Evolutionary conservation across 2,113 vertebrate genomes (phyloP).

Genomic region (Okapia johnstoni): DNA sequence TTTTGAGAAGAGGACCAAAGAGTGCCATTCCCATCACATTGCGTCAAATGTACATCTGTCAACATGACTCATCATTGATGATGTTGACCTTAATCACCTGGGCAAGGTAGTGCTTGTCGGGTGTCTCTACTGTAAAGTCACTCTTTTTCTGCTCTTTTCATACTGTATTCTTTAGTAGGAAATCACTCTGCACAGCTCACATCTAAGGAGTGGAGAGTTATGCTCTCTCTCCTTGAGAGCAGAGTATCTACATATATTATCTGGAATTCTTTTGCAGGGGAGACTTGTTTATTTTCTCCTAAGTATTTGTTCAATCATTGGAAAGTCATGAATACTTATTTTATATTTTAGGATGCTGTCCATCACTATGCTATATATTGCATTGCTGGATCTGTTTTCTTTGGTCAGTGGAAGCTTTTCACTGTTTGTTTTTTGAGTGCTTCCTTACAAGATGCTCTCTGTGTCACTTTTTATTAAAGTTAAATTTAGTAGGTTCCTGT

Average conservation of each 20-base stretch:
- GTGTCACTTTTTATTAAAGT: not conserved
- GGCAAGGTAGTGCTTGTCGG: not conserved
- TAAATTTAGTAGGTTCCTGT: not conserved
- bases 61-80: not conserved
- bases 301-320: not conserved
- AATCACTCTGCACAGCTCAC: not conserved
- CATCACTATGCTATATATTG: not conserved
- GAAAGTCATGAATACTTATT: not conserved
- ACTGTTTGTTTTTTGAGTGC: not conserved
- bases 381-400: not conserved
- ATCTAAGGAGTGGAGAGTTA: not conserved
- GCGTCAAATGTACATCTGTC: not conserved
- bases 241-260: not conserved
- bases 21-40: not conserved
- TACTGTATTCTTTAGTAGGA: not conserved
- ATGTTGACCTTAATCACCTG: not conserved
- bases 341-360: not conserved
- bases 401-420: not conserved
- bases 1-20: not conserved
- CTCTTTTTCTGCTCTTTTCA: not conserved
- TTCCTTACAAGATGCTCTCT: not conserved
- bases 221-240: not conserved
- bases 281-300: not conserved
- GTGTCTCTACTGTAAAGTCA: not conserved
- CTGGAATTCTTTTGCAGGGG: not conserved